Evolutionary conservation across 2,113 vertebrate species (phyloP), one percentile per base, ranked within the genome.

Genomic region (Bos javanicus): DNA sequence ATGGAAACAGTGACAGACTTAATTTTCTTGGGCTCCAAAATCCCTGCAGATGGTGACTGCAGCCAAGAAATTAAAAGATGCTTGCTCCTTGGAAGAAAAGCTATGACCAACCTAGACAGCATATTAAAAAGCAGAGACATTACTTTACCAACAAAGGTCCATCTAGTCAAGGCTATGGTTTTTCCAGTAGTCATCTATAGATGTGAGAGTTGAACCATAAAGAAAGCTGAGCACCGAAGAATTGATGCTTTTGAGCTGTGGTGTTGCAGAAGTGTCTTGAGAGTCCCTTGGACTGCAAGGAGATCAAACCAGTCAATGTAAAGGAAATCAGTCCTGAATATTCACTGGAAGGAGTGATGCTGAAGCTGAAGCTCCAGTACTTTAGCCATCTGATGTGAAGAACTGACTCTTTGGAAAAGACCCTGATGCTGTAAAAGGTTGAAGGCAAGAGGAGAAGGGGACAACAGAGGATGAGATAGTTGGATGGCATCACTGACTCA

Each of bases 191-290:
- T 71, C 67, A 39, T 39, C 5, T 71, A 13, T 71, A 19, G 19
- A 71, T 39, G 67, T 39, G 67, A 71, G n/a, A 71, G n/a, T 39
- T 71, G 67, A 21, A 23, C 67, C n/a, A 39, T 39, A 39, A 23
- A 71, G n/a, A 39, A 71, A 71, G n/a, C 67, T 23, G 10, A 71
- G n/a, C n/a, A 39, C n/a, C 0, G 0, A 71, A 71, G 19, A 12
- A 71, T 23, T 39, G n/a, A 39, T 71, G 19, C 67, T 71, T 71
- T 71, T 71, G 67, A 23, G 5, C 19, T 71, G 10, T 71, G 64
- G n/a, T 71, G n/a, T 71, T 71, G 19, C 2, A 71, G 21, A 36
- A 71, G n/a, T 21, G 0, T 39, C 67, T 71, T 71, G 19, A 71
- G 19, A 71, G n/a, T 71, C n/a, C 67, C 19, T 71, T 71, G 67